phyloP scores from a whole-genome alignment of 2,797 vertebrate species.

The Catamblyrhynchus diadema region DNA sequence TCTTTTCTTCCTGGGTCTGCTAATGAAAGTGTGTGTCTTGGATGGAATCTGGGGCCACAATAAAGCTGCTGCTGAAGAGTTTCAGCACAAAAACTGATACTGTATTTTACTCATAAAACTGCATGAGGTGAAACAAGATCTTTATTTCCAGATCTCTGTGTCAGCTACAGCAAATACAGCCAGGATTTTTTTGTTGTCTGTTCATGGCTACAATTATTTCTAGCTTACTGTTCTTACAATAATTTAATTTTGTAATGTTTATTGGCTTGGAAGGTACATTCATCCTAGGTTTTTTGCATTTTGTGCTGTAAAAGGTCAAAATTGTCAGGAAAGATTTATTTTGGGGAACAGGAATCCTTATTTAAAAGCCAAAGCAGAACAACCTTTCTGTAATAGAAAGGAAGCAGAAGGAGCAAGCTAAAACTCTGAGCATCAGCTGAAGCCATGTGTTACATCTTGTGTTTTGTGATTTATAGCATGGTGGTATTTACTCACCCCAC shows the following conservation, averaged over 20 bases:
- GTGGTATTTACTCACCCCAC: neutral
- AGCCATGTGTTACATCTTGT: neutral
- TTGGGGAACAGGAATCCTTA: neutral
- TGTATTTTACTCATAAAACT: neutral
- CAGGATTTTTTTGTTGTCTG: neutral
- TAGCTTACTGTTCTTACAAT: neutral
- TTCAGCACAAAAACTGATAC: neutral
- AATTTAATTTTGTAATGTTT: slow-evolving; percentile 19
- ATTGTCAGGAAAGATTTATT: slow-evolving; percentile 57
- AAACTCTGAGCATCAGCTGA: neutral
- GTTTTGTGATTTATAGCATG: neutral
- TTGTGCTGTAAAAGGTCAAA: slow-evolving; percentile 53
- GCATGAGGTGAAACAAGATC: fast-evolving
- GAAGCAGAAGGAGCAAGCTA: neutral
- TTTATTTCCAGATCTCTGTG: neutral
- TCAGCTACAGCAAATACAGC: neutral
- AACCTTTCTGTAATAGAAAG: neutral
- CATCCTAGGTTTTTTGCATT: slow-evolving; percentile 6
- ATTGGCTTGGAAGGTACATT: slow-evolving; percentile 33
- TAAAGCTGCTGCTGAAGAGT: neutral
- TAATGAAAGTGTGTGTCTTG: neutral
- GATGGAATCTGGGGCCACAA: neutral
- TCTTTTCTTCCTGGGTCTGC: neutral
- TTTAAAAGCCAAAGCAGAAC: neutral
- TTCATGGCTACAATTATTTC: neutral